These are phyloP conservation scores for Cassiopea xamachana DNA, from an alignment of 30 jellyfish, hydroid and myxozoan genomes.

Conservation along the genomic window DNA sequence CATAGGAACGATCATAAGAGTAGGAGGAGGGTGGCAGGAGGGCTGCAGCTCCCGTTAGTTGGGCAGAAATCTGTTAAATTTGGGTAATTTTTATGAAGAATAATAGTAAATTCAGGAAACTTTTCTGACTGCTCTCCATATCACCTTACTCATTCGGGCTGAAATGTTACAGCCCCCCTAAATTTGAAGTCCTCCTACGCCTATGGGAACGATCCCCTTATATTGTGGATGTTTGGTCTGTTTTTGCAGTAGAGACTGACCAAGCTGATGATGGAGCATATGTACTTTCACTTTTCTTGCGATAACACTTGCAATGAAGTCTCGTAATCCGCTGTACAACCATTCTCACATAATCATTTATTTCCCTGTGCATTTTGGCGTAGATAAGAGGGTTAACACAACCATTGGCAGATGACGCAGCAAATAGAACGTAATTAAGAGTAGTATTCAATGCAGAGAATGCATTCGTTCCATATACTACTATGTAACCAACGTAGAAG, in stretches of 20 bases:
- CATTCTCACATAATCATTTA: background rate
- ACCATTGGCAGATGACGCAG: background rate
- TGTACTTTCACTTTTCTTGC: background rate
- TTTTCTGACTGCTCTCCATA: too few relatives aligned
- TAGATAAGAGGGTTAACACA: constrained; percentile 21
- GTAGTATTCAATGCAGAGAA: background rate
- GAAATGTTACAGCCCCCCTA: too few relatives aligned
- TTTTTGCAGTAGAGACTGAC: background rate
- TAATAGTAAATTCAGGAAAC: too few relatives aligned
- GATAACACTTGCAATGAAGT: background rate
- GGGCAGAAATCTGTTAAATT: too few relatives aligned
- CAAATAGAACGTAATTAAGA: background rate
- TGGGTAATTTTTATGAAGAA: too few relatives aligned
- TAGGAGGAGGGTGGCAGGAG: too few relatives aligned
- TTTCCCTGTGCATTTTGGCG: constrained; percentile 38
- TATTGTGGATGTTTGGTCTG: background rate
- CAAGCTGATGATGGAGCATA: background rate
- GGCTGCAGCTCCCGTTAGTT: too few relatives aligned
- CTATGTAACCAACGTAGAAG: background rate
- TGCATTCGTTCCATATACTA: background rate
- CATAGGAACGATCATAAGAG: too few relatives aligned
- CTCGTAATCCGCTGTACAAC: background rate
- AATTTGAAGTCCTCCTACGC: too few relatives aligned
- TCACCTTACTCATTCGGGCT: too few relatives aligned
- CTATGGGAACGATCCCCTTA: too few relatives aligned